Evolutionary conservation across 2,797 vertebrate genomes (phyloP).

Genomic region (Rhinichthys osculus): DNA sequence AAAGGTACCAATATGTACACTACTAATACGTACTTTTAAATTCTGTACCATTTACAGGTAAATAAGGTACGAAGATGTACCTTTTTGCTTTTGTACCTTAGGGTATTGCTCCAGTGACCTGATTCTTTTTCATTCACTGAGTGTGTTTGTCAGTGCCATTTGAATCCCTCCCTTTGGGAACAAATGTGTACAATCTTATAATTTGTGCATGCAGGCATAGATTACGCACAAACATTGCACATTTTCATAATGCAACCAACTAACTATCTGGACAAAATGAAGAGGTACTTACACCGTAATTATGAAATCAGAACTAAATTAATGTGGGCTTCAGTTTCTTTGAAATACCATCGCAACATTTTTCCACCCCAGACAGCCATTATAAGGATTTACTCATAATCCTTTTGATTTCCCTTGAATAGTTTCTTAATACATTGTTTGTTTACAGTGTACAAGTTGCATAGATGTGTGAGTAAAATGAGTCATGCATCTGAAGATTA

Average conservation of each 20-base stretch:
- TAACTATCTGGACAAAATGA: not conserved
- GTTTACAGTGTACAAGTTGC: constrained; percentile 18
- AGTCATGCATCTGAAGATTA: not conserved
- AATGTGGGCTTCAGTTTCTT: not conserved
- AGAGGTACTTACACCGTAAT: not conserved
- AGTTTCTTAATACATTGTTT: constrained; percentile 3
- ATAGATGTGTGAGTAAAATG: not conserved
- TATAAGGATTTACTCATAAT: constrained; percentile 32
- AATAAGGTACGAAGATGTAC: too few relatives aligned
- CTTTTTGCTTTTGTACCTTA: too few relatives aligned
- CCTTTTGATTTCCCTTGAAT: constrained; percentile 2
- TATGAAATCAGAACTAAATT: not conserved
- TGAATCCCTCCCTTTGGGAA: not conserved
- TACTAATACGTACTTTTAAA: too few relatives aligned
- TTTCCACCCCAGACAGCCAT: constrained; percentile 9
- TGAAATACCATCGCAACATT: not conserved
- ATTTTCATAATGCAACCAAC: too few relatives aligned
- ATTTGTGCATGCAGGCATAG: not conserved
- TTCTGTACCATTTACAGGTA: too few relatives aligned
- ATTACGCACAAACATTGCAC: not conserved
- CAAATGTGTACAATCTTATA: not conserved
- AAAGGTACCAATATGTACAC: too few relatives aligned
- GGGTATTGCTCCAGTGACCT: too few relatives aligned
- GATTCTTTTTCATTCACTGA: too few relatives aligned
- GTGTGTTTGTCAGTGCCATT: not conserved